Conservation (phyloP, 1,140 invertebrate species). For the Tigriopus japonicus region DNA sequence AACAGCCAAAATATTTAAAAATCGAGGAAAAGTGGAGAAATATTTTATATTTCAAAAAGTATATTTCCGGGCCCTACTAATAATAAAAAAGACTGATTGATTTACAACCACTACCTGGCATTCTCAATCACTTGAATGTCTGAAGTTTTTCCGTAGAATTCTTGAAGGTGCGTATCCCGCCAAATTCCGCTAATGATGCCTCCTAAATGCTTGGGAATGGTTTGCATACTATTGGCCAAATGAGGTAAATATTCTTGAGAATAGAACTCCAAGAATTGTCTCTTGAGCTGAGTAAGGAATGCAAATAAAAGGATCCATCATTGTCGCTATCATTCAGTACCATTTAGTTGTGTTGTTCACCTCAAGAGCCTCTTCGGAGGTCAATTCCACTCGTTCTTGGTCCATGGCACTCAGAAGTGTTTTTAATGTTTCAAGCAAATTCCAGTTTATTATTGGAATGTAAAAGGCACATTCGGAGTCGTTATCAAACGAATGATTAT, state of each 20-base stretch:
- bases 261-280: too few relatives aligned
- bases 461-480: not conserved
- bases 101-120: too few relatives aligned
- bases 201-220: not conserved
- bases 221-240: too few relatives aligned
- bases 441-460: not conserved
- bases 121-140: not conserved
- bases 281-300: too few relatives aligned
- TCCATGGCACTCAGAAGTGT: not conserved
- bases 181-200: not conserved
- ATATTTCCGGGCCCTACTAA: too few relatives aligned
- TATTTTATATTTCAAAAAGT: too few relatives aligned
- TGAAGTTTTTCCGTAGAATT: not conserved
- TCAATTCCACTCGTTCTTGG: not conserved
- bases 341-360: not conserved
- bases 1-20: too few relatives aligned
- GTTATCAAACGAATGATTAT: not conserved
- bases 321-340: too few relatives aligned
- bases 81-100: too few relatives aligned
- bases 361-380: not conserved
- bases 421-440: not conserved
- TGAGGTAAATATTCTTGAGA: too few relatives aligned
- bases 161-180: not conserved
- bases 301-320: too few relatives aligned
- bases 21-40: too few relatives aligned